A percentile compares a stretch with the other conserved stretches of the same genome.
These are phyloP conservation scores for Drosophila quinaria DNA, from an alignment of 2,888 invertebrate genomes.

Conservation along the genomic window DNA sequence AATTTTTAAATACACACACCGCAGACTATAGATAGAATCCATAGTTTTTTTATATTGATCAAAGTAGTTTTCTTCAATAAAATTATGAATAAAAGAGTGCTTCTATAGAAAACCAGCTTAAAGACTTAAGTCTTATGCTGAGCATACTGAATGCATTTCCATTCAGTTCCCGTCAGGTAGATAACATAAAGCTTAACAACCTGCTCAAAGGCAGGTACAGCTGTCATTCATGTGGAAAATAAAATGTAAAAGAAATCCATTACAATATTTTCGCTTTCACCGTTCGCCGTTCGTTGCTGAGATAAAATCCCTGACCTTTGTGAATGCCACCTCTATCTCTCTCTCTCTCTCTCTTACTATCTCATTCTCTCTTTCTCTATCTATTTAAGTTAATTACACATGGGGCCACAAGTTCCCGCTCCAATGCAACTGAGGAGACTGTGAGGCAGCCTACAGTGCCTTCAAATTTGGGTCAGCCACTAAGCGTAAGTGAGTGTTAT, in stretches of 20 bases:
- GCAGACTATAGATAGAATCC: no score
- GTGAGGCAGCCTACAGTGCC: conserved; percentile 33
- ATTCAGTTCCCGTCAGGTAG: conserved; percentile 30
- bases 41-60: not conserved
- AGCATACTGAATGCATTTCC: conserved; percentile 19
- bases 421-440: not conserved
- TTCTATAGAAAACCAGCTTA: conserved; percentile 3
- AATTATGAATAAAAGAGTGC: not conserved
- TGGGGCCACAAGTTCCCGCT: conserved; percentile 27
- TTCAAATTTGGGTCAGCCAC: conserved; percentile 74
- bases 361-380: conserved; percentile 1
- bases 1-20: no score
- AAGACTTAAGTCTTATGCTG: conserved; percentile 4
- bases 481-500: conserved; percentile 81
- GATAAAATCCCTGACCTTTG: conserved; percentile 76
- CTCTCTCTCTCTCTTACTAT: not conserved
- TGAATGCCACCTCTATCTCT: conserved; percentile 38
- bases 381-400: conserved; percentile 69
- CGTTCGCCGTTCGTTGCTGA: conserved; percentile 39
- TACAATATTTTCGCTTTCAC: conserved; percentile 73
- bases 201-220: conserved; percentile 48
- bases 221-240: conserved; percentile 57
- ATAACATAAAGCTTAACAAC: conserved; percentile 46
- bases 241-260: conserved; percentile 61
- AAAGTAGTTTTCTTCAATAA: not conserved